Evolutionary conservation across 2,888 invertebrate genomes (phyloP).

Genomic region (Calameuta pallipes): DNA sequence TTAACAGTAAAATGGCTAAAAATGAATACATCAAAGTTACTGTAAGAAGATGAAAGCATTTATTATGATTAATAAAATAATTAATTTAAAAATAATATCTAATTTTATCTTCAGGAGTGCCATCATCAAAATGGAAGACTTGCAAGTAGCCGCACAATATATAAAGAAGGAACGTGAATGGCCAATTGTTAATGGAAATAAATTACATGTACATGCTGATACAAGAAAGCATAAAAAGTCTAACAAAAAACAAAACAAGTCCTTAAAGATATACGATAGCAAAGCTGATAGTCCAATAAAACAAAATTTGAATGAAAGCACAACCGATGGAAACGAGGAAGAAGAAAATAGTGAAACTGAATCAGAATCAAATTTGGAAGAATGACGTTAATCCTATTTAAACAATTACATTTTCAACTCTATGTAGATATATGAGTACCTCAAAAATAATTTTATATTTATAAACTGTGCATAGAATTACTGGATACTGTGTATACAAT

Average conservation of each 20-base stretch:
- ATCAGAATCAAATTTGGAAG: slow-evolving; percentile 1
- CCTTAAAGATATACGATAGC: slow-evolving; percentile 27
- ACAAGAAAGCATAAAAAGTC: slow-evolving; percentile 31
- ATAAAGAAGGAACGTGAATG: slow-evolving; percentile 33
- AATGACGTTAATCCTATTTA: background rate
- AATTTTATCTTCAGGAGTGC: slow-evolving; percentile 36
- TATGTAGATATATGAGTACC: background rate
- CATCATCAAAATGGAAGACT: slow-evolving; percentile 40
- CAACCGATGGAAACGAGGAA: slow-evolving; percentile 4
- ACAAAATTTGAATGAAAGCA: background rate
- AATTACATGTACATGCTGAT: slow-evolving; percentile 35
- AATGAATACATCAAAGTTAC: slow-evolving; percentile 17
- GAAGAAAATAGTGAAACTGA: background rate
- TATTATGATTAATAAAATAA: slow-evolving; percentile 3
- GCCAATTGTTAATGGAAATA: slow-evolving; percentile 41
- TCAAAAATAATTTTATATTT: slow-evolving; percentile 2
- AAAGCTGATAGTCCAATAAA: background rate
- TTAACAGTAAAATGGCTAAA: slow-evolving; percentile 39
- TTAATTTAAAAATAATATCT: background rate
- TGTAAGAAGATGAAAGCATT: slow-evolving; percentile 21
- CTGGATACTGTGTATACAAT: background rate
- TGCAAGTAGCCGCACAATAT: slow-evolving; percentile 40
- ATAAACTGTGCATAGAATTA: slow-evolving; percentile 12
- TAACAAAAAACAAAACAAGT: slow-evolving; percentile 3
- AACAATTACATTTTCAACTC: background rate